Conservation (phyloP, 2,888 invertebrate species). For the Polydrusus tereticollis region DNA sequence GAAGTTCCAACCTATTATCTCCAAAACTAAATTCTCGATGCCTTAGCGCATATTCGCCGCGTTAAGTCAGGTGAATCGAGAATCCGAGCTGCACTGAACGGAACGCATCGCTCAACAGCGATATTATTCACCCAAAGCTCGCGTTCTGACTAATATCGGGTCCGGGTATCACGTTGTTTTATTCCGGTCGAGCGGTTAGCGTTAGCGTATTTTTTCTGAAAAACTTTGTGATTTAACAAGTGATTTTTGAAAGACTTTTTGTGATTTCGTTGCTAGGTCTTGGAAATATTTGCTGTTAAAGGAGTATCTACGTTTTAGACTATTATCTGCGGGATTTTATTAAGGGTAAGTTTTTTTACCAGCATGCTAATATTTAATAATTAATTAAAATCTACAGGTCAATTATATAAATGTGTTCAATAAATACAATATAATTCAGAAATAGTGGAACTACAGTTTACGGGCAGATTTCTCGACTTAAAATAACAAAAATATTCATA, state of each 20-base stretch:
- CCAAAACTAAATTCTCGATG: background rate
- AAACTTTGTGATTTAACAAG: background rate
- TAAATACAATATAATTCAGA: too few relatives aligned
- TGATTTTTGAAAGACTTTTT: background rate
- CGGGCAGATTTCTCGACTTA: too few relatives aligned
- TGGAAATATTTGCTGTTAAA: background rate
- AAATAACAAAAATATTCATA: too few relatives aligned
- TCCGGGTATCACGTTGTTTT: constrained; percentile 3
- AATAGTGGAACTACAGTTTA: too few relatives aligned
- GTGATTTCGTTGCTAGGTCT: background rate
- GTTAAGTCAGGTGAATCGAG: constrained; percentile 34
- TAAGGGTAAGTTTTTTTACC: background rate
- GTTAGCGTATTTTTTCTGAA: constrained; percentile 14
- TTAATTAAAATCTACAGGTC: too few relatives aligned
- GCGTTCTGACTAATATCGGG: constrained; percentile 17
- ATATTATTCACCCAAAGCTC: constrained; percentile 29
- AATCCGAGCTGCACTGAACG: constrained; percentile 15
- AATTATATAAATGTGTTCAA: too few relatives aligned
- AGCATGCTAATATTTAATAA: too few relatives aligned
- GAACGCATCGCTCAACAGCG: constrained; percentile 12
- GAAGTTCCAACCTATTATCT: background rate
- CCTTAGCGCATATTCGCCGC: constrained; percentile 15
- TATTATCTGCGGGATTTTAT: background rate
- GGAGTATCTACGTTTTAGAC: background rate
- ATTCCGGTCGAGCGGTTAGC: constrained; percentile 25